A percentile compares a stretch with the other conserved stretches of the same genome.
Conservation (phyloP, 2,113 vertebrate genomes). For the Stegastes partitus region DNA sequence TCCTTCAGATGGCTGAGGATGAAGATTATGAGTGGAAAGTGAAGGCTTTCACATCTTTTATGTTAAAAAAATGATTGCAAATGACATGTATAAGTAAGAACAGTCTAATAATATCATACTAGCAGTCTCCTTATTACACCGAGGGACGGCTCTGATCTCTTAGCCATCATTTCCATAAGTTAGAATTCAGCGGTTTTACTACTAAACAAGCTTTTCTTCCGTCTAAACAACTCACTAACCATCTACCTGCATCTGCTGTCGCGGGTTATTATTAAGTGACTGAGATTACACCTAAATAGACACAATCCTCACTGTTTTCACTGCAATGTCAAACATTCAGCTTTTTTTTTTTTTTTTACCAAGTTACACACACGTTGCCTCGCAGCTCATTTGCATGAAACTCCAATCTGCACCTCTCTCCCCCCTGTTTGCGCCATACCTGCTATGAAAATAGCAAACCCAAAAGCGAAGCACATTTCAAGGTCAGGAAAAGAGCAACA, state of each 20-base stretch:
- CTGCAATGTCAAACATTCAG: constrained; percentile 11
- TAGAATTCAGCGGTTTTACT: no score
- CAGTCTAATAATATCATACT: no score
- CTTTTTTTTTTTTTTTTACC: no score
- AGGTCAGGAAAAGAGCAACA: constrained; percentile 48
- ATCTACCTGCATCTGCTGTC: background rate
- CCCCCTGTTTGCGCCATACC: constrained; percentile 1
- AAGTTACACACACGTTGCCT: constrained; percentile 26
- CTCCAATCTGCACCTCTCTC: constrained; percentile 14
- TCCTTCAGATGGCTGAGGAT: background rate
- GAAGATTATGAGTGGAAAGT: background rate
- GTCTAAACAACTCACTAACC: no score
- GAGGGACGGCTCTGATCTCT: background rate
- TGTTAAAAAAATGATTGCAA: background rate
- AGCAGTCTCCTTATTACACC: background rate
- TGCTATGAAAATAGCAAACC: constrained; percentile 39
- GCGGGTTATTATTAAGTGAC: background rate
- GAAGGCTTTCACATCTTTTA: background rate
- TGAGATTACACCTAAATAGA: background rate
- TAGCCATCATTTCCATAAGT: no score
- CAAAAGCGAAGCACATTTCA: constrained; percentile 41
- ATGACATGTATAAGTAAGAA: background rate
- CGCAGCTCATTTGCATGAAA: constrained; percentile 42
- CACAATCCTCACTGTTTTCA: background rate
- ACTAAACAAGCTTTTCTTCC: no score